Evolutionary conservation across 2,113 vertebrate genomes (phyloP).

Genomic region (Hyaena hyaena): DNA sequence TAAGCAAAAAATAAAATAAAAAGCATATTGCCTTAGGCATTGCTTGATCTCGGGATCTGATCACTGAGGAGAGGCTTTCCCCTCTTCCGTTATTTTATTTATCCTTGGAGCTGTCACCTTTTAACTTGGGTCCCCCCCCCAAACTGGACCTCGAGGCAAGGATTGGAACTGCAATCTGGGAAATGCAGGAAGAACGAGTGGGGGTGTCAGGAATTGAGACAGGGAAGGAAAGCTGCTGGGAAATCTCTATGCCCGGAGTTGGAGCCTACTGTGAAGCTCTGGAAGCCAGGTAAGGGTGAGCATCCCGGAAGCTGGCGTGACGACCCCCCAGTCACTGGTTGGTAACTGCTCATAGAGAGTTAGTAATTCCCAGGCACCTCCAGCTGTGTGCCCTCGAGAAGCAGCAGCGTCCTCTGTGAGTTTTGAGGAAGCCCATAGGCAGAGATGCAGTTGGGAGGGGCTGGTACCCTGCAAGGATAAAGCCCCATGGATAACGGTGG

Average conservation of each 20-base stretch:
- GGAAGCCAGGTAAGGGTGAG: accelerated
- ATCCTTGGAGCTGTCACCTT: not conserved
- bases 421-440: not conserved
- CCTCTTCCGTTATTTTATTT: not conserved
- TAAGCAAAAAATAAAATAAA: not conserved
- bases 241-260: not conserved
- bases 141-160: slow-evolving; percentile 30
- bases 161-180: not conserved
- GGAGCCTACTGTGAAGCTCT: not conserved
- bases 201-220: not conserved
- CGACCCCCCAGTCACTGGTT: accelerated
- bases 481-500: accelerated
- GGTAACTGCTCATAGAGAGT: not conserved
- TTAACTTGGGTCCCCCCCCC: not conserved
- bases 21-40: not conserved
- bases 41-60: not conserved
- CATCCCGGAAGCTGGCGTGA: not conserved
- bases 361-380: not conserved
- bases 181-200: not conserved
- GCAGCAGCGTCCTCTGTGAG: not conserved
- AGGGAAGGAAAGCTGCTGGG: not conserved
- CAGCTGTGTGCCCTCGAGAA: too few relatives aligned
- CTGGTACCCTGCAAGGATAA: not conserved
- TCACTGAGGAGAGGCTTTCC: not conserved
- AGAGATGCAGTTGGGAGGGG: not conserved